Base-by-base conservation (phyloP, 2,797 vertebrate genomes). In the Sphenopsis melanotis region DNA sequence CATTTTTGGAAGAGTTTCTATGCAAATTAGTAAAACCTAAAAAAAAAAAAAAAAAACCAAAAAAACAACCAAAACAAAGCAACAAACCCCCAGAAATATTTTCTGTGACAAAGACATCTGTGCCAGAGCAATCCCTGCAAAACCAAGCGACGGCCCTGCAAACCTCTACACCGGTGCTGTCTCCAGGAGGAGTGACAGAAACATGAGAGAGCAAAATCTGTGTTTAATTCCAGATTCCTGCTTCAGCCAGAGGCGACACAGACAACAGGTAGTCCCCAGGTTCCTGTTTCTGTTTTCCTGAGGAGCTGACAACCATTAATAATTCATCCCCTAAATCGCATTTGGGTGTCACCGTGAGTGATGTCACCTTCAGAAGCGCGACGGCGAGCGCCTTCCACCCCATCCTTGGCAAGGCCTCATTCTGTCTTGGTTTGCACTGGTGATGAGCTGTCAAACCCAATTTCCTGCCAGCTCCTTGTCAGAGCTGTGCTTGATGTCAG, bases 381-480 rank as follows among this genome's bases (percentile, higher is more conserved):
- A 39, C 9, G 3, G 60, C 4, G 87, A 94, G 57, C 50, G 63
- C 36, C 92, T 96, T 65, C 66, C 79, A 29, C 70, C 94, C 91
- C 83, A 86, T 20, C 22, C 68, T 37, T 34, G 49, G n/a, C 59
- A 74, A 94, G 95, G 17, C 95, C 97, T 90, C 92, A 95, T 97
- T 97, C 96, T 97, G 96, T 97, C 97, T 96, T 23, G 59, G 36
- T 37, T 91, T 59, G 78, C 46, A 17, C 63, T 57, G 34, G 37
- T 76, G 80, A 90, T 2, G 68, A 91, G 57, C 89, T 97, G 85
- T 85, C 94, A 96, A 91, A 93, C 26, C 56, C 50, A 64, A 93
- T 96, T 97, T 96, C 90, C 89, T 94, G 82, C 52, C 92, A 91
- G 81, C 85, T 96, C 84, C 95, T 64, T 96, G 94, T 91, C 94